These are phyloP conservation scores for Oncorhynchus kisutch DNA, from an alignment of 2,113 vertebrate species.

Conservation along the genomic window DNA sequence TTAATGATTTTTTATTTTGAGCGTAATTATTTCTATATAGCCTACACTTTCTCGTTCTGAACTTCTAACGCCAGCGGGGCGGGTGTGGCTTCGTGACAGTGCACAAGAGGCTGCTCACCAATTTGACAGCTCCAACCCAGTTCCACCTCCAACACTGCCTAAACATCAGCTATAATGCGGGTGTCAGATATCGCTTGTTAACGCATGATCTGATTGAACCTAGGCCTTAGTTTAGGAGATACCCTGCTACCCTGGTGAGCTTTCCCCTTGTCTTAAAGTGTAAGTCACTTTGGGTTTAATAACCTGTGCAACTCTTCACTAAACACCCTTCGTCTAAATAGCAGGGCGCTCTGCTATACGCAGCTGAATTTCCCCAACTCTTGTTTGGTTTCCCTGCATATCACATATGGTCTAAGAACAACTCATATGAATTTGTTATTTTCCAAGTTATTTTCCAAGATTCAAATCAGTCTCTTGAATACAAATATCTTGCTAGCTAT, in stretches of 20 bases:
- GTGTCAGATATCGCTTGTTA: too few relatives aligned
- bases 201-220: too few relatives aligned
- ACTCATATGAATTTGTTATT: conserved; percentile 20
- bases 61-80: too few relatives aligned
- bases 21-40: too few relatives aligned
- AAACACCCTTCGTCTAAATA: conserved; percentile 17
- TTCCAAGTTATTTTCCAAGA: conserved; percentile 35
- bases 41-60: too few relatives aligned
- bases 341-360: not conserved
- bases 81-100: too few relatives aligned
- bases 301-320: conserved; percentile 24
- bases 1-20: too few relatives aligned
- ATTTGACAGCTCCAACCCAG: too few relatives aligned
- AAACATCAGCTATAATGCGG: too few relatives aligned
- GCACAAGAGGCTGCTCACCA: too few relatives aligned
- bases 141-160: too few relatives aligned
- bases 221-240: not conserved
- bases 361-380: conserved; percentile 10
- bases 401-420: conserved; percentile 28
- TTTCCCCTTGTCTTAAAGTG: not conserved
- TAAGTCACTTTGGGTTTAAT: conserved; percentile 12
- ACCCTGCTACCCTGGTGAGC: not conserved
- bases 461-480: conserved; percentile 34
- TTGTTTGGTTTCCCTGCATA: conserved; percentile 33
- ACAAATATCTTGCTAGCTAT: conserved; percentile 29